Conservation (phyloP, 1,140 invertebrate genomes). For the Rhopalosiphum padi region DNA sequence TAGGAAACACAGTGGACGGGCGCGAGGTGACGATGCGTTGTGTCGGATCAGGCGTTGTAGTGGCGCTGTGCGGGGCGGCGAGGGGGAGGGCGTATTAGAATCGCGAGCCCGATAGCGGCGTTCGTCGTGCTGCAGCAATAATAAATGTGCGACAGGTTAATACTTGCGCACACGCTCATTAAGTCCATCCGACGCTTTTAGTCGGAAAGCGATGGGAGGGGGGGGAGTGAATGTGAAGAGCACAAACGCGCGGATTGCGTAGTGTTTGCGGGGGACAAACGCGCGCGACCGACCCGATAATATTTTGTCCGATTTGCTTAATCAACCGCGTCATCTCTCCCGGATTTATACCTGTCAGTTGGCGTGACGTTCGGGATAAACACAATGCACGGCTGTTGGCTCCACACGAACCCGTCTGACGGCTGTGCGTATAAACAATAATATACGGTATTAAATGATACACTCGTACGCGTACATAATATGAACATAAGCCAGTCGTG, state of each 20-base stretch:
- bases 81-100: background rate
- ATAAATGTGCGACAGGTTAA: slow-evolving; percentile 42
- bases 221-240: no score
- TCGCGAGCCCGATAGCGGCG: background rate
- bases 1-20: background rate
- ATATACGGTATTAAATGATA: background rate
- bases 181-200: background rate
- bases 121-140: slow-evolving; percentile 11
- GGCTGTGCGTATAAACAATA: background rate
- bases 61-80: no score
- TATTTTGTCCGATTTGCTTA: slow-evolving; percentile 34
- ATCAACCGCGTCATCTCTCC: slow-evolving; percentile 28
- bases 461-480: background rate
- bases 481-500: background rate
- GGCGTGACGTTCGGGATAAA: slow-evolving; percentile 22
- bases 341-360: slow-evolving; percentile 48
- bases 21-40: background rate
- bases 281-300: background rate
- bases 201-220: background rate
- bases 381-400: slow-evolving; percentile 7
- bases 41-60: no score
- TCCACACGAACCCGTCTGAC: background rate
- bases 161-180: slow-evolving; percentile 19
- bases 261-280: background rate
- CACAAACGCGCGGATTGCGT: background rate